Evolutionary conservation across 2,888 invertebrate species (phyloP), one percentile per base, ranked within the genome.

Genomic region (Tachystola acroxantha): DNA sequence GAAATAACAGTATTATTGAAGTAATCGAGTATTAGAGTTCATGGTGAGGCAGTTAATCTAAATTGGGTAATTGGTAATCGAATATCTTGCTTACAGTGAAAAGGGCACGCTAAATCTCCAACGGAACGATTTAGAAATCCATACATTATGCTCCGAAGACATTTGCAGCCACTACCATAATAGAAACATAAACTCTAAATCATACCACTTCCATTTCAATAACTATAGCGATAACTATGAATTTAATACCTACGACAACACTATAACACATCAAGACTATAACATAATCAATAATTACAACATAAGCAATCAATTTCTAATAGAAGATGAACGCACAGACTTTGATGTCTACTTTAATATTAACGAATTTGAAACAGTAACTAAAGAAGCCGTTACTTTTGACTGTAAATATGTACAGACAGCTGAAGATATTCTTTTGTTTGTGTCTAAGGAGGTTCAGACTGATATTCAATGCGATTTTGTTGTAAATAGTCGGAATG

Each of bases 61-160:
- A n/a, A n/a, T n/a, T n/a, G n/a, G n/a, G n/a, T n/a, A n/a, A n/a
- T n/a, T n/a, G n/a, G n/a, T n/a, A n/a, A n/a, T n/a, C n/a, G n/a
- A n/a, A n/a, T n/a, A n/a, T n/a, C n/a, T n/a, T n/a, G n/a, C n/a
- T 72, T 72, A n/a, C 65, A 85, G 85, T 40, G 81, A 84, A 53
- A 75, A 69, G 42, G 74, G 73, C 0, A 68, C 72, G n/a, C 43
- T 78, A 4, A 76, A 78, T 25, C 45, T 82, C 2, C 75, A 80
- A 44, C 57, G 51, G 39, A 75, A 57, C 22, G 63, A 75, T 14
- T 46, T 61, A 3, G 68, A 79, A 37, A 44, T 61, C 1, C 44
- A 64, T 1, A 60, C 67, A 1, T 30, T 81, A 3, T 82, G 82
- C 31, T 40, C 65, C 0, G 72, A 81, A 20, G 70, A 75, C n/a